A percentile compares a stretch with the other conserved stretches of the same genome.
phyloP scores from a whole-genome alignment of 2,797 vertebrate species.

The Gallirallus australis region DNA sequence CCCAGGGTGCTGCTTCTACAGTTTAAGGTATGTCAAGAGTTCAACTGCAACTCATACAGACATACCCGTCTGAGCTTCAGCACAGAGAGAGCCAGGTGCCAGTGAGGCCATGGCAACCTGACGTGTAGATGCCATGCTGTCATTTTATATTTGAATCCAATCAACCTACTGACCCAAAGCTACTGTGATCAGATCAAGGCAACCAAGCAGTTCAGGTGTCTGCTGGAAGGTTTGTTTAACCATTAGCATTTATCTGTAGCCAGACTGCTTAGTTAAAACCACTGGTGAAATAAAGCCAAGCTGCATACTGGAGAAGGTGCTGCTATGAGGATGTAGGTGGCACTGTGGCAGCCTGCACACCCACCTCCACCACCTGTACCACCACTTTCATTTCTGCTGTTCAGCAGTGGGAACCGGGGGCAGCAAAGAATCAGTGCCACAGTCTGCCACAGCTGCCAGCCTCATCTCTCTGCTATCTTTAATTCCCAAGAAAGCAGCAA shows the following conservation, averaged over 20 bases:
- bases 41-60: neutral
- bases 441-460: neutral
- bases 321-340: neutral
- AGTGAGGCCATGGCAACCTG: neutral
- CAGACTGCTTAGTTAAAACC: rapidly evolving
- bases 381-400: neutral
- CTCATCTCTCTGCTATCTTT: neutral
- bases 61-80: neutral
- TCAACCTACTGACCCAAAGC: neutral
- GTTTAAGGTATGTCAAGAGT: neutral
- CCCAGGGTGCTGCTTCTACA: neutral
- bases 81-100: neutral
- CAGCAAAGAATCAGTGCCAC: neutral
- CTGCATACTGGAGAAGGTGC: neutral
- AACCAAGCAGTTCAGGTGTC: neutral
- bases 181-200: neutral
- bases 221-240: neutral
- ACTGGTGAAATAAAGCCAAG: neutral
- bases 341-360: neutral
- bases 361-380: neutral
- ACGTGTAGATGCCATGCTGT: neutral
- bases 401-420: neutral
- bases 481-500: neutral
- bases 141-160: neutral
- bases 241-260: neutral